Base-by-base conservation (phyloP, 2,113 vertebrate species). In the Formicarius rufipectus region DNA sequence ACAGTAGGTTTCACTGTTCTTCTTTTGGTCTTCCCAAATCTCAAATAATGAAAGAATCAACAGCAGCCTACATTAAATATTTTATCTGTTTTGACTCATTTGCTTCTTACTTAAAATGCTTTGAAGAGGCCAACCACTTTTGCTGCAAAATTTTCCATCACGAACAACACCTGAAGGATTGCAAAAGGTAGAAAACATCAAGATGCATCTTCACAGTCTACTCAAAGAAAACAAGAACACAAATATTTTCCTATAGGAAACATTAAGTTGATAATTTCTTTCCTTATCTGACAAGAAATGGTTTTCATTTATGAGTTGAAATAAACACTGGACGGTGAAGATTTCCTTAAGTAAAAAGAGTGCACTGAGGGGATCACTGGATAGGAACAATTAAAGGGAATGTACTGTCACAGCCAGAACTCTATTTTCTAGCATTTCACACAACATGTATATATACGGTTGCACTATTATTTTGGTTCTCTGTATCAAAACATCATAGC, bases 191-290 rank as follows among this genome's bases (percentile, higher is more conserved):
- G 67, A 74, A 79, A 94, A 55, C n/a, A 80, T 18, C 15, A 47
- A 79, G 18, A 14, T 42, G 21, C 3, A 3, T 74, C 45, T 80
- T 73, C 33, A 73, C 13, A 22, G 18, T 37, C 62, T 49, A 73
- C 30, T 55, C 59, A 71, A 81, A 83, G 45, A 84, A 90, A 87
- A 21, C 35, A 84, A 80, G 30, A 84, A 44, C 16, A 84, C 27
- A 82, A 93, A 35, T 84, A 77, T 77, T 95, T 90, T 92, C 68
- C 79, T 56, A 42, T 7, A 95, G 69, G 52, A 89, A 91, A 80
- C 42, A 86, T 60, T 44, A 86, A 44, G n/a, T 44, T 33, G 22
- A 35, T 60, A 35, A 84, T 78, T 92, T 89, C 30, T 90, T 87
- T 47, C 45, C 52, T 91, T n/a, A 74, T 67, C 35, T 39, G 33